A percentile compares a stretch with the other conserved stretches of the same genome.
These are phyloP conservation scores for Lottia gigantea DNA, from an alignment of 2,888 invertebrate species.

Conservation along the genomic window DNA sequence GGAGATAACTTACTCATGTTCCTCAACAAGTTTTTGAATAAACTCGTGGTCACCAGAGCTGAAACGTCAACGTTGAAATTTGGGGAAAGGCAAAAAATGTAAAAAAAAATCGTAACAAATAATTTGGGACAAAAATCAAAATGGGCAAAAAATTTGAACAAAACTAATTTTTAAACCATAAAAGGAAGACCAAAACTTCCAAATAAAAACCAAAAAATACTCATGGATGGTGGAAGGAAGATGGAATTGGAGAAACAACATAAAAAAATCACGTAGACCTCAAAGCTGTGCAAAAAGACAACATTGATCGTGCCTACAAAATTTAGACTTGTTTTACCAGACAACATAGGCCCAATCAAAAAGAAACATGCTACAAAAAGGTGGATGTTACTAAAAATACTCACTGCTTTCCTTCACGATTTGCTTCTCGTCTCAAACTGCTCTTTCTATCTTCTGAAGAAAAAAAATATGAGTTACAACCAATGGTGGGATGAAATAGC, in stretches of 20 bases:
- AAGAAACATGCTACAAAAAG: not conserved
- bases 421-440: constrained; percentile 4
- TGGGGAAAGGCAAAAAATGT: not conserved
- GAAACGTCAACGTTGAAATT: constrained; percentile 19
- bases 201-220: not conserved
- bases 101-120: not conserved
- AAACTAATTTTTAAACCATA: not conserved
- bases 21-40: constrained; percentile 59
- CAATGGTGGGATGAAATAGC: too few relatives aligned
- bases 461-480: too few relatives aligned
- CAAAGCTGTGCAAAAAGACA: too few relatives aligned
- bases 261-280: not conserved
- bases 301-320: too few relatives aligned
- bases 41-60: constrained; percentile 41
- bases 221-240: not conserved
- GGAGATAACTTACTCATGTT: constrained; percentile 58
- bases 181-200: not conserved
- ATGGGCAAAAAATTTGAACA: not conserved
- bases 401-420: constrained; percentile 40
- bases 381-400: constrained; percentile 18
- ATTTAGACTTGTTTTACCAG: too few relatives aligned
- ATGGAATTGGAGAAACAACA: not conserved
- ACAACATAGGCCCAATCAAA: not conserved
- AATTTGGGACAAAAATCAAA: too few relatives aligned
- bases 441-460: constrained; percentile 21